phyloP scores from a whole-genome alignment of 2,888 invertebrate genomes.

The Morinoia aosen region DNA sequence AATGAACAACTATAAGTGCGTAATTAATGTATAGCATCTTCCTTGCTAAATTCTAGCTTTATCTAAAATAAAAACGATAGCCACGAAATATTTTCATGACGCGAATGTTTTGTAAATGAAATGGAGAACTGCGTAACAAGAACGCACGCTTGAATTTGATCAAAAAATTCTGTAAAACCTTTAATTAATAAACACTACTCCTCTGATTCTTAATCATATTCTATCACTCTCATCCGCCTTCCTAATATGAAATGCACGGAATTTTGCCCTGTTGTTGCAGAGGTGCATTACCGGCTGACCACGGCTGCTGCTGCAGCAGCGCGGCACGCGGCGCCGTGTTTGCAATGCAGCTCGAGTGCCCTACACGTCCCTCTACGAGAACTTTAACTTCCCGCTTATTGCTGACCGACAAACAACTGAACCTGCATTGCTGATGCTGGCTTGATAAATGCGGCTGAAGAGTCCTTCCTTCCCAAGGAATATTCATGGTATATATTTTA shows the following conservation, averaged over 20 bases:
- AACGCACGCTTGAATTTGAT: too few relatives aligned
- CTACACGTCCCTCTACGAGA: background rate
- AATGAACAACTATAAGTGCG: too few relatives aligned
- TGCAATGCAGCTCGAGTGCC: slow-evolving; percentile 45
- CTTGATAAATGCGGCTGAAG: background rate
- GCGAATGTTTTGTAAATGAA: too few relatives aligned
- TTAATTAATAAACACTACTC: background rate
- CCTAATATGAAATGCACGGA: background rate
- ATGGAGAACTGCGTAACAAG: too few relatives aligned
- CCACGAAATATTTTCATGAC: too few relatives aligned
- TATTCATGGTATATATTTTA: too few relatives aligned
- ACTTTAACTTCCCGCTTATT: slow-evolving; percentile 22
- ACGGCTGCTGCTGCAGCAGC: background rate
- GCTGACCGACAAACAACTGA: slow-evolving; percentile 3
- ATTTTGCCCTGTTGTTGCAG: background rate
- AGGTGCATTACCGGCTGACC: background rate
- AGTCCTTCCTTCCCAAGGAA: background rate
- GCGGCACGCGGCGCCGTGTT: slow-evolving; percentile 23
- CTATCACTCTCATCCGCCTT: background rate
- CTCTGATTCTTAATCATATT: background rate
- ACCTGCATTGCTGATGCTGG: background rate
- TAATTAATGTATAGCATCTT: too few relatives aligned
- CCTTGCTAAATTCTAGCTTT: too few relatives aligned
- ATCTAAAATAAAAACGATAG: too few relatives aligned
- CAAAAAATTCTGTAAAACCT: background rate